phyloP scores from a whole-genome alignment of 2,888 invertebrate genomes.

The Torymus texanus region DNA sequence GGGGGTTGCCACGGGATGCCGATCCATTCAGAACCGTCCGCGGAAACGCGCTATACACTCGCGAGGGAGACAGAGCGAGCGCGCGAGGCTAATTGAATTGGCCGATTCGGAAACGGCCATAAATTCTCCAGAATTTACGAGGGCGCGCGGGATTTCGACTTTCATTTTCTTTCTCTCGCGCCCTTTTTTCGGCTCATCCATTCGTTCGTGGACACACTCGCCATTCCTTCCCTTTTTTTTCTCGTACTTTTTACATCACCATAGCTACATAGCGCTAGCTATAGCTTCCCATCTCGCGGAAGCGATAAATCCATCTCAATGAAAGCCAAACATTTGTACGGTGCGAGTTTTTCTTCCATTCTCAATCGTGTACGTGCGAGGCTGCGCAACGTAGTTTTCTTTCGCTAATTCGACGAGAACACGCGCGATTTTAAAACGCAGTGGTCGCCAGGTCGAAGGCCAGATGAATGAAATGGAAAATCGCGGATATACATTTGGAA shows the following conservation, averaged over 20 bases:
- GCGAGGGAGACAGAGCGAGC: neutral
- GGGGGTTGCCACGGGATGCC: no score
- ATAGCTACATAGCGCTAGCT: neutral
- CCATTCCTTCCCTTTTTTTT: slow-evolving; percentile 1
- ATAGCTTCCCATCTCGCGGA: neutral
- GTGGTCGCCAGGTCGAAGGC: no score
- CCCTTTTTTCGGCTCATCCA: slow-evolving; percentile 23
- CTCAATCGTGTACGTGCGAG: neutral
- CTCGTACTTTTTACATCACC: neutral
- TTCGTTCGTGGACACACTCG: slow-evolving; percentile 24
- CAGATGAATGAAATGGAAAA: no score
- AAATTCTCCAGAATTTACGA: slow-evolving; percentile 51
- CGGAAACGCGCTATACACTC: neutral
- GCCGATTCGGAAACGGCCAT: slow-evolving; percentile 44
- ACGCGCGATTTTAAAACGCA: no score
- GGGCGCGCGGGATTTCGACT: slow-evolving; percentile 33
- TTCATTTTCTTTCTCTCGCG: slow-evolving; percentile 20
- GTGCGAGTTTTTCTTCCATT: neutral
- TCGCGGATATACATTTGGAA: no score
- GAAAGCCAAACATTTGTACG: slow-evolving; percentile 55
- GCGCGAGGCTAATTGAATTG: slow-evolving; percentile 49
- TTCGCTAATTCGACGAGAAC: no score
- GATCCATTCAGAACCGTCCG: no score
- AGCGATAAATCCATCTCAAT: slow-evolving; percentile 54
- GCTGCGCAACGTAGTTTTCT: no score